Percentiles rank a stretch among this genome's conserved stretches.
phyloP scores from a whole-genome alignment of 37 sponge, comb jelly and placozoan genomes.

The Theonella swinhoei region DNA sequence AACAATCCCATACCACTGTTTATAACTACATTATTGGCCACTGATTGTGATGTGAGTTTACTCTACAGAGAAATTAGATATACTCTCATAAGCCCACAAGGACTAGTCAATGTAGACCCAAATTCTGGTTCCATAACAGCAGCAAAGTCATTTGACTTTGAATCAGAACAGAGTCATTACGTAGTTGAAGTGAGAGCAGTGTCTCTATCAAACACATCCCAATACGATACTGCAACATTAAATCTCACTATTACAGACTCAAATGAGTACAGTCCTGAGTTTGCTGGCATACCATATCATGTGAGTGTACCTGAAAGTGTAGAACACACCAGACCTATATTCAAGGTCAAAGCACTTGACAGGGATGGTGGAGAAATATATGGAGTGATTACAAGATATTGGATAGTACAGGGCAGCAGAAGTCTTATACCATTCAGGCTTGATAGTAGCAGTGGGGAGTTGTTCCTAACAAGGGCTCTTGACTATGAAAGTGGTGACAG shows the following conservation, averaged over 20 bases:
- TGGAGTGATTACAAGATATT: conserved; percentile 29
- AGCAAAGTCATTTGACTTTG: conserved; percentile 29
- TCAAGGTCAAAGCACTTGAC: conserved; percentile 42
- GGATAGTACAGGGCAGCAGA: not conserved
- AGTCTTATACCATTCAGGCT: conserved; percentile 32
- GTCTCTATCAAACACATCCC: not conserved
- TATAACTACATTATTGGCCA: conserved; percentile 25
- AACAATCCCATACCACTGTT: conserved; percentile 9
- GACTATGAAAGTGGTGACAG: conserved; percentile 48
- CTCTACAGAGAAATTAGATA: conserved; percentile 30
- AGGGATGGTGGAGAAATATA: conserved; percentile 43
- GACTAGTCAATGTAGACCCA: conserved; percentile 33
- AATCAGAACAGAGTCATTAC: conserved; percentile 4
- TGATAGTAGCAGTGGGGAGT: conserved; percentile 22
- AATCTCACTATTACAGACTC: conserved; percentile 37
- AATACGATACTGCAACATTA: conserved; percentile 11
- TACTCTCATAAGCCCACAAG: conserved; percentile 4
- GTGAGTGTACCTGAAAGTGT: conserved; percentile 49
- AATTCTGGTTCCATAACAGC: conserved; percentile 28
- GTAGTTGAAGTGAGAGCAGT: conserved; percentile 33
- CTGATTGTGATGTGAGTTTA: conserved; percentile 51
- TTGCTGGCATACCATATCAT: conserved; percentile 7
- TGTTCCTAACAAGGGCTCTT: conserved; percentile 15
- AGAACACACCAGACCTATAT: not conserved
- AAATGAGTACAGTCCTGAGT: conserved; percentile 58